A percentile compares a stretch with the other conserved stretches of the same genome.
Evolutionary conservation across 2,888 invertebrate genomes (phyloP).

Genomic region (Cepaea hortensis): DNA sequence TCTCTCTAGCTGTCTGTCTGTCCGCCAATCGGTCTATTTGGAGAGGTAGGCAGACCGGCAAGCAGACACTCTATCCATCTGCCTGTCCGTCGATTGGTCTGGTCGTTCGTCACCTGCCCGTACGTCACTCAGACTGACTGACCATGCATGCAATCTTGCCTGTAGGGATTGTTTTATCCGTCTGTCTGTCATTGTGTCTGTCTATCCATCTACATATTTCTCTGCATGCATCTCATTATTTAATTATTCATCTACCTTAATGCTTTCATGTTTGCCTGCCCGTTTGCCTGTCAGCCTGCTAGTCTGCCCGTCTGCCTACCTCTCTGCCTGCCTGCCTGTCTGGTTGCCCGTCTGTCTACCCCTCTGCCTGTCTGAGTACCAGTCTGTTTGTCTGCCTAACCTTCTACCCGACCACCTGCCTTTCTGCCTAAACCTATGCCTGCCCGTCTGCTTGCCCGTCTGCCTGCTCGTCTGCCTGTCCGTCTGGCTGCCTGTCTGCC

Average conservation of each 20-base stretch:
- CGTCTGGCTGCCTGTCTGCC: too few species aligned
- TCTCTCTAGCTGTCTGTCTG: not conserved
- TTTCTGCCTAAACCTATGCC: constrained; percentile 9
- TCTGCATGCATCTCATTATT: not conserved
- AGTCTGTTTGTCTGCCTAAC: constrained; percentile 9
- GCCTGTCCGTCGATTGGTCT: not conserved
- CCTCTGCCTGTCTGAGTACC: constrained; percentile 3
- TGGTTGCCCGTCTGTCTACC: constrained; percentile 3
- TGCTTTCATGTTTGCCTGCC: too few species aligned
- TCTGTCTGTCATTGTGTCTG: not conserved
- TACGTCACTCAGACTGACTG: not conserved
- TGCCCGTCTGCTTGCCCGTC: not conserved
- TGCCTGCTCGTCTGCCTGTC: not conserved
- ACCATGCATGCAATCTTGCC: not conserved
- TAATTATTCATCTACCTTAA: not conserved
- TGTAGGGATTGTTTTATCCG: not conserved
- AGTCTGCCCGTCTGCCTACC: constrained; percentile 15
- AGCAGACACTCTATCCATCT: not conserved
- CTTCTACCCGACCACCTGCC: constrained; percentile 19
- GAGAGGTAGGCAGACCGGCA: too few species aligned
- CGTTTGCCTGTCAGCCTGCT: not conserved
- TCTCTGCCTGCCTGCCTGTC: constrained; percentile 9
- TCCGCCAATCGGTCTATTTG: not conserved
- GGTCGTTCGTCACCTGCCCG: not conserved
- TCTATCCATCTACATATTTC: not conserved